These are phyloP conservation scores for Typhlichthys eigenmanni DNA, from an alignment of 2,797 vertebrate species.

Conservation along the genomic window DNA sequence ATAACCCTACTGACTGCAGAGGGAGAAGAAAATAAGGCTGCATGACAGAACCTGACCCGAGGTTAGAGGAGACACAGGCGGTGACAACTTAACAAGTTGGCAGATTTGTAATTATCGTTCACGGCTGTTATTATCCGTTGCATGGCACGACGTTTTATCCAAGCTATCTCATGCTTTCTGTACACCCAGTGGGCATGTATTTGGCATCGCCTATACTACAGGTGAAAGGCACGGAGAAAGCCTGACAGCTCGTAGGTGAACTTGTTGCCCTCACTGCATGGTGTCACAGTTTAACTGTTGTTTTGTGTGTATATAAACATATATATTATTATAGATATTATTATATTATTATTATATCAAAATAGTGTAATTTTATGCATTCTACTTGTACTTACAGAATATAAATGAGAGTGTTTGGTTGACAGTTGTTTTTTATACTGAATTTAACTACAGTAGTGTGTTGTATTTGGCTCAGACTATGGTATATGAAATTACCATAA, in stretches of 20 bases:
- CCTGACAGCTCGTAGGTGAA: slow-evolving; percentile 41
- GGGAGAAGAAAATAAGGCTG: slow-evolving; percentile 34
- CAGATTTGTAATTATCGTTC: slow-evolving; percentile 78
- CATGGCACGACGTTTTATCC: slow-evolving; percentile 61
- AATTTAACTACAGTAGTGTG: neutral
- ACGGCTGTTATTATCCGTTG: slow-evolving; percentile 73
- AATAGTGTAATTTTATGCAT: too few species aligned
- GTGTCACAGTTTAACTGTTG: neutral
- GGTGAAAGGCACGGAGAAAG: slow-evolving; percentile 31
- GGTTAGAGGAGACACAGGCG: slow-evolving; percentile 56
- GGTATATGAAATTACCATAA: too few species aligned
- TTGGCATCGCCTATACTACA: slow-evolving; percentile 44
- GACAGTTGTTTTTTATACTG: neutral
- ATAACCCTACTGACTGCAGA: slow-evolving; percentile 29
- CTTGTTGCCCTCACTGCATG: slow-evolving; percentile 33
- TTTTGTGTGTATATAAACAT: neutral
- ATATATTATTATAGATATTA: too few species aligned
- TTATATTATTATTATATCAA: too few species aligned
- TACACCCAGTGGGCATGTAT: slow-evolving; percentile 62
- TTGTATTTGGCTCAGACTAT: too few species aligned
- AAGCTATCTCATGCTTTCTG: slow-evolving; percentile 43
- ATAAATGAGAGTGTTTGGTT: too few species aligned
- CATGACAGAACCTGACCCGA: slow-evolving; percentile 63
- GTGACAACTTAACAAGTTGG: slow-evolving; percentile 76
- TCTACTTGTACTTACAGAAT: too few species aligned